Evolutionary conservation across 1,140 invertebrate genomes (phyloP), one percentile per base, ranked within the genome.

Genomic region (Zeugodacus cucurbitae): DNA sequence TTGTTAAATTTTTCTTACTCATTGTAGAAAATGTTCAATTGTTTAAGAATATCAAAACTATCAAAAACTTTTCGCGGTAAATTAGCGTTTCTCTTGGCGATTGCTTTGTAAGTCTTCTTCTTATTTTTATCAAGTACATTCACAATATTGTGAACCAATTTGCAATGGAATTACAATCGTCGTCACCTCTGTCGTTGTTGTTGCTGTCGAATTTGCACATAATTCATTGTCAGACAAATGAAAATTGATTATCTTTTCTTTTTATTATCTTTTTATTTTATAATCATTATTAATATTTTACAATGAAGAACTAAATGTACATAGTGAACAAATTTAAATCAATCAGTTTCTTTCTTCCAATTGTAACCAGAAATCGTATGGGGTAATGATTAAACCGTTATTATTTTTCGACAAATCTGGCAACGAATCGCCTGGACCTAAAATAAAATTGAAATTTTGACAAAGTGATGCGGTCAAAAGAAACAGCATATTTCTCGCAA

Each of bases 401-500:
- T 91, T 11, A 87, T 93, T 93, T 74, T 94, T 92, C 0, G 91
- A 48, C 0, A 93, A 44, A 67, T 90, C 89, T 0, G 93, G 94
- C 57, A 92, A 48, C 0, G 90, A 88, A 64, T 94, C 91, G 7
- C 91, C 92, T 0, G 93, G 90, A 1, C 93, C 91, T 4, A 94
- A 91, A 1, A 89, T 88, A 59, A 94, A 94, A 29, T 93, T 92
- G 90, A 97, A 97, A 11, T 95, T 95, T 91, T 97, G 96, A 90
- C 96, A 91, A 44, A 97, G 91, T 2, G 93, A 94, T 0, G 96
- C 90, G 22, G 96, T 94, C 74, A 96, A 94, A 44, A 95, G 92
- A 89, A 97, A 97, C 85, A 97, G 93, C 87, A 95, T 94, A 89
- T 96, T 95, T 3, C 96, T 94, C 0, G 96, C 95, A 89, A 96